Base-by-base conservation (phyloP, 2,888 invertebrate genomes). In the Ennomos fuscantarius region DNA sequence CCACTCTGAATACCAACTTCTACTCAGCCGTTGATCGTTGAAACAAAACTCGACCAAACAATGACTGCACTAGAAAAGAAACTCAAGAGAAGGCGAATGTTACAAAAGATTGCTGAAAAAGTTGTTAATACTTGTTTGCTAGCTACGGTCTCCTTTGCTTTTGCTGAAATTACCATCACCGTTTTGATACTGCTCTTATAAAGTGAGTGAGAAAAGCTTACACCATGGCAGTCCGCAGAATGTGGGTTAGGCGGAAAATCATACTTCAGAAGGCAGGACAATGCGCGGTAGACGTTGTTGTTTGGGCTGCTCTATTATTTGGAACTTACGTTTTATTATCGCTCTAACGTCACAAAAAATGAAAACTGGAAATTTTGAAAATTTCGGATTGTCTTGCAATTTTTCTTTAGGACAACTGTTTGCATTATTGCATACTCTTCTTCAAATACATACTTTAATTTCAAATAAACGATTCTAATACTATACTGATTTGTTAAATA, bases 111-210 rank as follows among this genome's bases (percentile, higher is more conserved):
- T 36, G 67, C 79, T 9, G 83, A 87, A 63, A 79, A 73, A 57
- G 42, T 83, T 10, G 66, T 88, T 45, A 81, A 82, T 59, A 73
- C 72, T 9, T 81, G 82, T 52, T 61, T 90, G 8, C 55, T 87
- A 1, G 75, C 81, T 1, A 85, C 86, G 0, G 74, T 87, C 41
- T 78, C 85, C 9, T 66, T 88, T 36, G 83, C 87, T 1, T 80
- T 84, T 56, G 79, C 79, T 43, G 88, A 89, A 70, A 82, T 87
- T 39, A 69, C 80, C 36, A 59, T 87, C 58, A 81, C 84, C 0
- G 35, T 87, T 36, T 15, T 86, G 44, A 43, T 89, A 37, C 51
- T 89, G 40, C 46, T 86, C 24, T 52, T 85, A 0, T 85, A 67
- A 65, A 49, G 8, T 36, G 0, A 24, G 24, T 24, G 2, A 24